phyloP scores from a whole-genome alignment of 2,797 vertebrate species.

The Malurus splendens region DNA sequence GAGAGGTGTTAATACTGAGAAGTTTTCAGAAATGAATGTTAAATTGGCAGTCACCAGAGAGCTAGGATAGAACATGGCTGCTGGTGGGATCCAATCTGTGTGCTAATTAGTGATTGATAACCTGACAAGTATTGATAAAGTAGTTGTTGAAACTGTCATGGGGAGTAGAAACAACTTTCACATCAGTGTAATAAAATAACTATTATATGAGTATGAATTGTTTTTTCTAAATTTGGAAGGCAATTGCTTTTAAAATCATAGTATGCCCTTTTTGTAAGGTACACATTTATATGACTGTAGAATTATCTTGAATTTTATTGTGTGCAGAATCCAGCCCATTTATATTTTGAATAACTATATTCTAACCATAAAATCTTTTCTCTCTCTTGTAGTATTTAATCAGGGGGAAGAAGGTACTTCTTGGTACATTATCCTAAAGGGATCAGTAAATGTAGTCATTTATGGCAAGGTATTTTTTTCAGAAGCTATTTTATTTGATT shows the following conservation, averaged over 20 bases:
- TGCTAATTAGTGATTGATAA: background rate
- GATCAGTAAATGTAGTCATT: slow-evolving; percentile 97
- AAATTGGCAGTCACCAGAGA: background rate
- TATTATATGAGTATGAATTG: background rate
- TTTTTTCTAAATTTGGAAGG: background rate
- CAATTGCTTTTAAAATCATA: background rate
- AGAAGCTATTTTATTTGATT: slow-evolving; percentile 20
- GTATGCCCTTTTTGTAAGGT: background rate
- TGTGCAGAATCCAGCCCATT: background rate
- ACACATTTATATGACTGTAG: background rate
- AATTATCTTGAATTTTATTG: background rate
- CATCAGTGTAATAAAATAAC: background rate
- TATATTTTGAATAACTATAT: slow-evolving; percentile 12
- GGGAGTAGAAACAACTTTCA: background rate
- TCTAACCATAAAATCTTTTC: slow-evolving; percentile 55
- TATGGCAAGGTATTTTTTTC: slow-evolving; percentile 89
- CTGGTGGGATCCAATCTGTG: background rate
- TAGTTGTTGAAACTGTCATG: background rate
- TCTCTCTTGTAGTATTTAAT: slow-evolving; percentile 87
- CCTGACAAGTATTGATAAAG: background rate
- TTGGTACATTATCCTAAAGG: slow-evolving; percentile 98
- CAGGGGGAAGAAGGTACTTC: slow-evolving; percentile 98
- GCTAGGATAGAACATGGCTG: background rate
- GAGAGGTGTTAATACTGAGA: background rate
- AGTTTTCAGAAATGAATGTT: background rate